Percentiles rank a stretch among this genome's conserved stretches.
Conservation (phyloP, 2,888 invertebrate genomes). For the Torymus tubicola region DNA sequence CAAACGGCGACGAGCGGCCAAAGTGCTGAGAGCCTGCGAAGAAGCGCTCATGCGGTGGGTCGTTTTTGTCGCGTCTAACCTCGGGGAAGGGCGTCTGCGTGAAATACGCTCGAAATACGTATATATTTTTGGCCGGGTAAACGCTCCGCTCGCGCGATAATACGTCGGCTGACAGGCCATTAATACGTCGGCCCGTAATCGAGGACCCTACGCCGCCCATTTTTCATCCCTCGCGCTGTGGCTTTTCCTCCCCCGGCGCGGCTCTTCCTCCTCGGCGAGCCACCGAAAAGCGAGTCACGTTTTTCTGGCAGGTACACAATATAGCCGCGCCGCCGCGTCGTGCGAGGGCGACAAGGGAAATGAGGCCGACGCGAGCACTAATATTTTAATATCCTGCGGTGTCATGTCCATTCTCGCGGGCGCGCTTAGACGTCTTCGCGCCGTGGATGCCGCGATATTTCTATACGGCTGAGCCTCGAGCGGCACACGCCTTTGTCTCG, state of each 20-base stretch:
- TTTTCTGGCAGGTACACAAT: conserved; percentile 62
- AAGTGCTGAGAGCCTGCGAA: background rate
- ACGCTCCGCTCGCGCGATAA: conserved; percentile 36
- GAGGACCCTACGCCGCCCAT: conserved; percentile 43
- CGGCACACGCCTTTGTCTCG: conserved; percentile 19
- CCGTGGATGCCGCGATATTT: conserved; percentile 34
- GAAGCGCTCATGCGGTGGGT: background rate
- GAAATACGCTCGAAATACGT: background rate
- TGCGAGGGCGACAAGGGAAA: conserved; percentile 24
- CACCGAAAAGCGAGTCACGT: conserved; percentile 60
- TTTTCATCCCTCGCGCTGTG: conserved; percentile 32
- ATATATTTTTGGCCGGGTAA: conserved; percentile 23
- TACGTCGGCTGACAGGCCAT: conserved; percentile 58
- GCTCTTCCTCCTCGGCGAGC: conserved; percentile 25
- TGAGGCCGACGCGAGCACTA: conserved; percentile 58
- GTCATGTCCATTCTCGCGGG: conserved; percentile 66
- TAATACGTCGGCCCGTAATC: conserved; percentile 57
- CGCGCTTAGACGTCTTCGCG: conserved; percentile 52
- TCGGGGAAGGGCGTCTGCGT: background rate
- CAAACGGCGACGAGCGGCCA: conserved; percentile 21
- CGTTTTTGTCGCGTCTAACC: conserved; percentile 18
- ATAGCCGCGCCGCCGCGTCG: background rate
- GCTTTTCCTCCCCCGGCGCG: background rate
- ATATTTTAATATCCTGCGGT: conserved; percentile 71
- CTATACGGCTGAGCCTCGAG: background rate